These are phyloP conservation scores for Lasius fuliginosus DNA, from an alignment of 2,888 invertebrate genomes.

Conservation along the genomic window DNA sequence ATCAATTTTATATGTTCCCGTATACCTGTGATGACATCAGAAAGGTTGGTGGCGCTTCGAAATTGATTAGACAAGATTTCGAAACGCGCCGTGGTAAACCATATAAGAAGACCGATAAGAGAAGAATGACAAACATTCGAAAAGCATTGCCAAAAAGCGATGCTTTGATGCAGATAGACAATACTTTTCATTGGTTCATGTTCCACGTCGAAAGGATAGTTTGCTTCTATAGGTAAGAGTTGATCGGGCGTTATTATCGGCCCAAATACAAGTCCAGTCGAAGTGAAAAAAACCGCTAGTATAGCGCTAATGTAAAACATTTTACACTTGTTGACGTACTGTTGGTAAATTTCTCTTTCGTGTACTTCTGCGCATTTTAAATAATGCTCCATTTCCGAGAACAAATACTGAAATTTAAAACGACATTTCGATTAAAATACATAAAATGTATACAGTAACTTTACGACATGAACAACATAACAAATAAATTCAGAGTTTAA, in stretches of 20 bases:
- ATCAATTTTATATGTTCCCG: constrained; percentile 14
- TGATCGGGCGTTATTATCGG: constrained; percentile 32
- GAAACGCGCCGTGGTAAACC: constrained; percentile 73
- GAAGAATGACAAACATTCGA: constrained; percentile 71
- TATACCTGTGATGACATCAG: neutral
- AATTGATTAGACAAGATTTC: constrained; percentile 73
- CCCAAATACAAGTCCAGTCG: constrained; percentile 4
- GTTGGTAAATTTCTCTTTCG: constrained; percentile 73
- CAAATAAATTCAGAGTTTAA: neutral
- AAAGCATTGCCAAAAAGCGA: constrained; percentile 74
- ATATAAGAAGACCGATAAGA: constrained; percentile 74
- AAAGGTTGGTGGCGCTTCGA: constrained; percentile 5
- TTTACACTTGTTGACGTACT: constrained; percentile 74
- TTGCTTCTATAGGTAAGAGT: constrained; percentile 75
- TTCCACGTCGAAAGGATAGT: constrained; percentile 79
- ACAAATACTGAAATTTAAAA: constrained; percentile 52
- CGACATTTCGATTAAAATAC: neutral
- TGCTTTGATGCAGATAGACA: constrained; percentile 71
- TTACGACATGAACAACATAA: neutral
- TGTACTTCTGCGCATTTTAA: constrained; percentile 57
- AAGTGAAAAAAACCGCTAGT: constrained; percentile 67
- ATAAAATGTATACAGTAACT: neutral
- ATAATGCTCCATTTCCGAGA: constrained; percentile 67
- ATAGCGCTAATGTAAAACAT: constrained; percentile 66
- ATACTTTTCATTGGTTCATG: constrained; percentile 44